These are phyloP conservation scores for Rhagonycha fulva DNA, from an alignment of 2,888 invertebrate genomes.

Conservation along the genomic window DNA sequence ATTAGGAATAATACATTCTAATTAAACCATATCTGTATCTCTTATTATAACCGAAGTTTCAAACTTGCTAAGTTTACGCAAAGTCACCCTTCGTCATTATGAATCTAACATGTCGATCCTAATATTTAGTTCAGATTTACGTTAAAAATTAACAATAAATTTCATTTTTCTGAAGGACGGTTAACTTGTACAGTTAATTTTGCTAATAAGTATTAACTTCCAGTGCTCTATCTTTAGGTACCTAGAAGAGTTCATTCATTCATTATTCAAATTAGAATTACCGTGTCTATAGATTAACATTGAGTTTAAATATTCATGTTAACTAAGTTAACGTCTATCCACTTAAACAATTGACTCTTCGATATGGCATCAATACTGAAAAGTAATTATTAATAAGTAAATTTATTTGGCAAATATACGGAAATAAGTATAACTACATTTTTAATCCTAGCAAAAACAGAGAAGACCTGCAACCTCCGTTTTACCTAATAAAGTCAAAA, in stretches of 20 bases:
- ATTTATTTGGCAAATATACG: no score
- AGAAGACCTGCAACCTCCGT: no score
- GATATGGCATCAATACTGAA: no score
- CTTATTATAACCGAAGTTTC: neutral
- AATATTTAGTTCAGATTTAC: neutral
- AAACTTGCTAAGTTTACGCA: neutral
- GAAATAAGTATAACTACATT: no score
- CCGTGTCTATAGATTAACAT: neutral
- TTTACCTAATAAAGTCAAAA: no score
- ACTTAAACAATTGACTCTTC: neutral
- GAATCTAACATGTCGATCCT: neutral
- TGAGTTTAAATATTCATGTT: neutral
- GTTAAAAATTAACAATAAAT: no score
- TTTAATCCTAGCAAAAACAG: no score
- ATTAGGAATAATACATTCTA: neutral
- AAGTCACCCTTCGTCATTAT: neutral
- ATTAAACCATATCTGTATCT: neutral
- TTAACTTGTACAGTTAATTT: neutral
- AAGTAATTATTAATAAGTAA: no score
- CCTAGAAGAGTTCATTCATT: neutral
- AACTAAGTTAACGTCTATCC: no score
- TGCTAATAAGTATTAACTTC: neutral
- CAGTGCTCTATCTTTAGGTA: neutral
- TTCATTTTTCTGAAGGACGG: no score
- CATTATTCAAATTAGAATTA: neutral